Conservation (phyloP, 1,140 invertebrate species). For the Pachypsylla venusta region DNA sequence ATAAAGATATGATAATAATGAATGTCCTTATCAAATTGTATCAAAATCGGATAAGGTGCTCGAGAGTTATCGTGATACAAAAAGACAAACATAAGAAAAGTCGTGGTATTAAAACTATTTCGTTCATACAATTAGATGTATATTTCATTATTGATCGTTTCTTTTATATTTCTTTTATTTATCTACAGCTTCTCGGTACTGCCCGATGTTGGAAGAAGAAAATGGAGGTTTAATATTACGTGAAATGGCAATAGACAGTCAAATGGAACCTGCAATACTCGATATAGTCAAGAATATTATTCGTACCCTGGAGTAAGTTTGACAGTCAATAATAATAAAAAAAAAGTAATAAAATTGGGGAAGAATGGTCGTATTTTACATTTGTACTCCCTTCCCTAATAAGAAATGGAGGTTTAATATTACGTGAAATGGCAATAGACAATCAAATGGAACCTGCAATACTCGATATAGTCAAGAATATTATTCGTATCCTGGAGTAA, state of each 20-base stretch:
- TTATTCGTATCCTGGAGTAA: not conserved
- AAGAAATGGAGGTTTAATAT: slow-evolving; percentile 42
- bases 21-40: no score
- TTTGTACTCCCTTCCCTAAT: no score
- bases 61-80: no score
- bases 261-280: slow-evolving; percentile 29
- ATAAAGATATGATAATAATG: not conserved
- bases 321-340: not conserved
- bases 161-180: slow-evolving; percentile 25
- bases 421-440: slow-evolving; percentile 33
- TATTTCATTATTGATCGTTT: slow-evolving; percentile 13
- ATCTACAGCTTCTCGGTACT: slow-evolving; percentile 58
- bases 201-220: slow-evolving; percentile 50
- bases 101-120: not conserved
- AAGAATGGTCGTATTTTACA: no score
- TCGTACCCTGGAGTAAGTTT: not conserved
- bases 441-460: slow-evolving; percentile 29
- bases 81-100: no score
- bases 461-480: not conserved
- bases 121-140: not conserved
- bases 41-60: no score
- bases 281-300: not conserved
- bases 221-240: slow-evolving; percentile 40
- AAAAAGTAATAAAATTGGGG: not conserved
- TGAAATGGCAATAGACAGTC: slow-evolving; percentile 28